These are phyloP conservation scores for Bos taurus DNA, from an alignment of 2,113 vertebrate species.

Conservation along the genomic window DNA sequence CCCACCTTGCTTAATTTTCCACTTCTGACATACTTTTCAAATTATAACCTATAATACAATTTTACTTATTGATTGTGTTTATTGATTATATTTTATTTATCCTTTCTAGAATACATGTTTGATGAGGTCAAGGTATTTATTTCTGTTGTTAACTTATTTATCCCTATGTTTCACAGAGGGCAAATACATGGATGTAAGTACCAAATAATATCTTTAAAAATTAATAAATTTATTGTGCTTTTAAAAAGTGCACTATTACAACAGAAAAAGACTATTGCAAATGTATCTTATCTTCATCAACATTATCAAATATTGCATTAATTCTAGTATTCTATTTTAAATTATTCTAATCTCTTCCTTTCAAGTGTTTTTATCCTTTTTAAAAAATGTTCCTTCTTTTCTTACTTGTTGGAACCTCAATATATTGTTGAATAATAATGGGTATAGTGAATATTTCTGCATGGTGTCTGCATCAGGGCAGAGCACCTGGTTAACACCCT, in stretches of 20 bases:
- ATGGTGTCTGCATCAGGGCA: not conserved
- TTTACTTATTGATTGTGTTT: not conserved
- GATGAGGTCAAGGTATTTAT: not conserved
- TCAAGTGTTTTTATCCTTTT: not conserved
- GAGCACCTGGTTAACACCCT: not conserved
- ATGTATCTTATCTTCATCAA: not conserved
- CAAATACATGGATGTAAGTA: not conserved
- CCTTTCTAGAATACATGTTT: not conserved
- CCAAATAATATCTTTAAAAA: not conserved
- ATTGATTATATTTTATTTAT: not conserved
- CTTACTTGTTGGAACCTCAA: not conserved
- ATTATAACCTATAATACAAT: not conserved
- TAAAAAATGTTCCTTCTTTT: not conserved
- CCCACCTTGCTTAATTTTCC: not conserved
- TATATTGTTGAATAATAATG: not conserved
- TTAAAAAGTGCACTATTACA: not conserved
- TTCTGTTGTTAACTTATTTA: not conserved
- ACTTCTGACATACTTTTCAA: not conserved
- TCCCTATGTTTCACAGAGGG: not conserved
- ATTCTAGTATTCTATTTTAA: not conserved
- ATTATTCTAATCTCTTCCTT: not conserved
- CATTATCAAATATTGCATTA: not conserved
- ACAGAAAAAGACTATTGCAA: not conserved
- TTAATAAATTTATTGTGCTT: not conserved
- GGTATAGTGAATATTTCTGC: not conserved